Evolutionary conservation across 92 coral and sea anemone species (phyloP).

Genomic region (Porites cylindrica): DNA sequence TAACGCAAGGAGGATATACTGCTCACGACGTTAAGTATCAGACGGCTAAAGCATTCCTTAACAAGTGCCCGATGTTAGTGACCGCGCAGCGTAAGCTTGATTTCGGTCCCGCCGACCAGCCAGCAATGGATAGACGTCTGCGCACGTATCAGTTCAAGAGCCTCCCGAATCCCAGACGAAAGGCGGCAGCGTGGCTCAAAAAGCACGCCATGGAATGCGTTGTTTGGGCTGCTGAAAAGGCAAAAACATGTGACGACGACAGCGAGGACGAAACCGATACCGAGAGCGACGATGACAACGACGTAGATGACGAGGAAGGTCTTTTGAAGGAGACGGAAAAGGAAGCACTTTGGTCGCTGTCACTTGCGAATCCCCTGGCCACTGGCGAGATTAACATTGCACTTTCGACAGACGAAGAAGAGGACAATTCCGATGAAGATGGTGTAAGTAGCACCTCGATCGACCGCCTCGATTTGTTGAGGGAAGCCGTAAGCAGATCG

Average conservation of each 20-base stretch:
- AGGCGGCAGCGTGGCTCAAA: not conserved
- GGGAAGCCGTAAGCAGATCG: not conserved
- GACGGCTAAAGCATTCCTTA: too few species aligned
- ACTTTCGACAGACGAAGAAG: not conserved
- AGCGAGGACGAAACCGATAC: not conserved
- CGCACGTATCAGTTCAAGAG: not conserved
- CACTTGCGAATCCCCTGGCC: not conserved
- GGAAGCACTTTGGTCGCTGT: not conserved
- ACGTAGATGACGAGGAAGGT: not conserved
- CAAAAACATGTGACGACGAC: too few species aligned
- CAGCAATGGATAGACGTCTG: not conserved
- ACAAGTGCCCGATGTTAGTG: too few species aligned
- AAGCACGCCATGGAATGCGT: not conserved
- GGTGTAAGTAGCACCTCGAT: not conserved
- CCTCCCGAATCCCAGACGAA: not conserved
- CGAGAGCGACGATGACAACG: too few species aligned
- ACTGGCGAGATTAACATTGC: not conserved
- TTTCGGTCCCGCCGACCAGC: slow-evolving; percentile 4
- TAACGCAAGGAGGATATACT: too few species aligned
- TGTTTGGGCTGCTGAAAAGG: not conserved
- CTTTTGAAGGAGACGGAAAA: not conserved
- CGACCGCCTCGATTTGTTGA: not conserved
- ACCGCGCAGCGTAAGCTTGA: too few species aligned
- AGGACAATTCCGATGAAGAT: not conserved
- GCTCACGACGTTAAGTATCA: too few species aligned